Base-by-base conservation (phyloP, 2,113 vertebrate species). In the Chaetops frenatus region DNA sequence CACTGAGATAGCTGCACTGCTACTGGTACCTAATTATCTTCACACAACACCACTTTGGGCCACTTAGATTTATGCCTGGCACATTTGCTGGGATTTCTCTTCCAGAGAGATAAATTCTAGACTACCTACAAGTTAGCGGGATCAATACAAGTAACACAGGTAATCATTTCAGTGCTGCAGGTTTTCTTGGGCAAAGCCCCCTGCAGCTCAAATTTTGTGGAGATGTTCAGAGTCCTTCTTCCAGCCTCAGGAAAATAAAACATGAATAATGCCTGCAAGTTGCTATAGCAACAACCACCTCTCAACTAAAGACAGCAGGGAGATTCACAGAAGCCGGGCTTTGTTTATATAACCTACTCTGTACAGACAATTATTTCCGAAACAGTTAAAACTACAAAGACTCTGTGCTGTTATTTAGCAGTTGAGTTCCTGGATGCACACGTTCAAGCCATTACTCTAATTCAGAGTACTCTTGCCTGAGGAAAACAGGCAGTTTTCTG, bases 401-500 rank as follows among this genome's bases (percentile, higher is more conserved):
- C 42, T 38, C 17, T 11, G 2, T 31, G 58, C 71, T 89, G 66
- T 54, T 67, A 38, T 44, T 86, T 36, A 86, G 66, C 67, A 78
- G 77, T 36, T 72, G 56, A 65, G 53, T 10, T 95, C 70, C 82
- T 66, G 53, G 53, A 72, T 72, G 65, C 40, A 70, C 53, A 53
- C 3, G 2, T 80, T 78, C 76, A 84, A 70, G 22, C 62, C 79
- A 80, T 74, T 89, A 90, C 65, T 62, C 51, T 87, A 79, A 82
- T n/a, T 16, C 19, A 50, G 58, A 81, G 45, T 20, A 73, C 16
- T 23, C 33, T 79, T 62, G 50, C 74, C 60, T 61, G 66, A 69
- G 87, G 57, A 92, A 94, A 94, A 66, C 45, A 24, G 40, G 70
- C n/a, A 44, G 69, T 89, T 94, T 95, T 95, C 81, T 82, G 57